Conservation (phyloP, 2,113 vertebrate species). For the Myiozetetes cayanensis region DNA sequence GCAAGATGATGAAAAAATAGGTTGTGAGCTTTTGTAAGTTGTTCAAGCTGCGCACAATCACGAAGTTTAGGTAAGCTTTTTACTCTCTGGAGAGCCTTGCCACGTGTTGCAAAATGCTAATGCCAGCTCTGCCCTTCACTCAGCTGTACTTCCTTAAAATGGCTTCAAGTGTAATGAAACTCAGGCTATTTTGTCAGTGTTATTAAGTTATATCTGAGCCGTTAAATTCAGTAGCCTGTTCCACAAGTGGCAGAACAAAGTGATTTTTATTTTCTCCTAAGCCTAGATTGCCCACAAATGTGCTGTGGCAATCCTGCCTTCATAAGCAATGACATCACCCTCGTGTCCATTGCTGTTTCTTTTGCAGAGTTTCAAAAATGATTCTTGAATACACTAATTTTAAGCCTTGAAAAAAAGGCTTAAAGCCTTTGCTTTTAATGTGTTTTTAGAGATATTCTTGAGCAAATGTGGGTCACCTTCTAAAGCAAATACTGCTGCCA, state of each 20-base stretch:
- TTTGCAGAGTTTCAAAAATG: background rate
- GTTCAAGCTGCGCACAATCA: background rate
- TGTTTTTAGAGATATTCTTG: background rate
- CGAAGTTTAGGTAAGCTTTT: background rate
- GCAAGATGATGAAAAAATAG: background rate
- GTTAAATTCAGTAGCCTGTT: background rate
- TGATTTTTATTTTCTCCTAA: background rate
- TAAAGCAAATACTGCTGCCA: background rate
- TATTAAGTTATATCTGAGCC: background rate
- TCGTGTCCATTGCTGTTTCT: background rate
- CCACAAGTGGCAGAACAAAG: background rate
- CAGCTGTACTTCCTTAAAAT: background rate
- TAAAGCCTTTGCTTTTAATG: background rate
- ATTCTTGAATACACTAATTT: background rate
- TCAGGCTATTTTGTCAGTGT: background rate
- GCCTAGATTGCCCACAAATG: background rate
- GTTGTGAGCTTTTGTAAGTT: background rate
- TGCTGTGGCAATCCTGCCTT: background rate
- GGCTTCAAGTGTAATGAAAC: background rate
- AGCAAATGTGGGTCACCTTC: background rate
- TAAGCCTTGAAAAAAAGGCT: background rate
- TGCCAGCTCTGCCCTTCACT: background rate
- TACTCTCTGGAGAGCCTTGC: background rate
- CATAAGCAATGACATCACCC: background rate
- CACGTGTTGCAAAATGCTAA: background rate